Base-by-base conservation (phyloP, 2,888 invertebrate genomes). In the Drosophila lutescens region DNA sequence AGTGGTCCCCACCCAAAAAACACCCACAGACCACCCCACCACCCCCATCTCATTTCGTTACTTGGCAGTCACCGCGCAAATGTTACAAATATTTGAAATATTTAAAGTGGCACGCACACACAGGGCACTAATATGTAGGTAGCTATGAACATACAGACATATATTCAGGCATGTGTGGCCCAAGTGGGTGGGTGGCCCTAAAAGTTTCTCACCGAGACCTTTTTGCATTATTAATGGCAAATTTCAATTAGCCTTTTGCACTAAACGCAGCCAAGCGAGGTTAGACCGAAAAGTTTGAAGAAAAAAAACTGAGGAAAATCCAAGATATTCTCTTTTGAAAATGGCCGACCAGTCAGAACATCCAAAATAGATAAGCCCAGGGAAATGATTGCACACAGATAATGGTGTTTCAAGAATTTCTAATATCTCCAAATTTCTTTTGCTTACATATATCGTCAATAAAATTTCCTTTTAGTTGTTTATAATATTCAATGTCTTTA, bases 81-180 rank as follows among this genome's bases (percentile, higher is more conserved):
- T 84, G 84, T 86, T 87, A 83, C 88, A 86, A 86, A 85, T 86
- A 88, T 85, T 85, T 88, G 65, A 88, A 88, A 85, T 88, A 85
- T 87, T 85, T 88, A 80, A 87, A 88, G 86, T 88, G 83, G 76
- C 80, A 77, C 69, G 62, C 80, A 80, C 68, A 82, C 71, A 63
- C 81, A 80, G 15, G 23, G 10, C 17, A 58, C 34, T 20, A 10
- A 46, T 58, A 44, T 40, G 13, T 10, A 13, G 26, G 34, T 1
- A 5, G 26, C 5, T 26, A 26, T 2, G 26, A 26, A 26, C 30
- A 8, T 2, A 30, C 30, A 30, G 8, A 23, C 26, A 34, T 8
- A 12, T 32, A 32, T 46, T n/a, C 43, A 17, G 17, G 5, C 20
- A 23, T 32, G 60, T 72, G 62, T 44, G 36, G 34, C 34, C 7